Conservation (phyloP, 2,113 vertebrate species). For the Pygoscelis adeliae region DNA sequence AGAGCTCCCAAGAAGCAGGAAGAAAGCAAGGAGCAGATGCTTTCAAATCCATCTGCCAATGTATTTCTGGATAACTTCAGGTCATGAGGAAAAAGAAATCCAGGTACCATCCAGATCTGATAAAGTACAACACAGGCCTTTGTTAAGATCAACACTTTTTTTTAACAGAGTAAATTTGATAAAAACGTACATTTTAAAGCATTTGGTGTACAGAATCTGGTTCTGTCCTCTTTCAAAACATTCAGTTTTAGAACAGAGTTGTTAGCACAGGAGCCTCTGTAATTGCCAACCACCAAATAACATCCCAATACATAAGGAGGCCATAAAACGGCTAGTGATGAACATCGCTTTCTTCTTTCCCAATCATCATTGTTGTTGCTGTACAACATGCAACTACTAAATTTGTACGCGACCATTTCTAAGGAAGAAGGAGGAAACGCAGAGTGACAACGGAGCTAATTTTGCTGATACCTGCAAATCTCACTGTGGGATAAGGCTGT, state of each 20-base stretch:
- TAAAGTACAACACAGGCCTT: background rate
- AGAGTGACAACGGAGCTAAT: accelerated
- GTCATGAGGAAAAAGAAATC: background rate
- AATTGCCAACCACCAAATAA: background rate
- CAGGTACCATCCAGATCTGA: background rate
- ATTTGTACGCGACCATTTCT: accelerated
- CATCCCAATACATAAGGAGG: background rate
- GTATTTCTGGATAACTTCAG: background rate
- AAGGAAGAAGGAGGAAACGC: background rate
- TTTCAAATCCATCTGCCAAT: background rate
- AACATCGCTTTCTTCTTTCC: background rate
- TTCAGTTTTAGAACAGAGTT: background rate
- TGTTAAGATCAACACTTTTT: background rate
- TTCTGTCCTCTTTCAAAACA: background rate
- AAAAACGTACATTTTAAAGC: background rate
- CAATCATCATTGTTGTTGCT: accelerated
- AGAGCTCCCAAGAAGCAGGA: background rate
- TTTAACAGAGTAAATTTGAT: background rate
- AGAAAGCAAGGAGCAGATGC: background rate
- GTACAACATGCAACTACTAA: no score
- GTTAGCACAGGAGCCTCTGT: background rate
- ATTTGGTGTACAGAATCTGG: background rate
- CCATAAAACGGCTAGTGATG: background rate
- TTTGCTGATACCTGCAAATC: background rate
- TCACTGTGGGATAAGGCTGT: background rate